A percentile compares a stretch with the other conserved stretches of the same genome.
These are phyloP conservation scores for Aphidoletes aphidimyza DNA, from an alignment of 2,888 invertebrate species.

Conservation along the genomic window DNA sequence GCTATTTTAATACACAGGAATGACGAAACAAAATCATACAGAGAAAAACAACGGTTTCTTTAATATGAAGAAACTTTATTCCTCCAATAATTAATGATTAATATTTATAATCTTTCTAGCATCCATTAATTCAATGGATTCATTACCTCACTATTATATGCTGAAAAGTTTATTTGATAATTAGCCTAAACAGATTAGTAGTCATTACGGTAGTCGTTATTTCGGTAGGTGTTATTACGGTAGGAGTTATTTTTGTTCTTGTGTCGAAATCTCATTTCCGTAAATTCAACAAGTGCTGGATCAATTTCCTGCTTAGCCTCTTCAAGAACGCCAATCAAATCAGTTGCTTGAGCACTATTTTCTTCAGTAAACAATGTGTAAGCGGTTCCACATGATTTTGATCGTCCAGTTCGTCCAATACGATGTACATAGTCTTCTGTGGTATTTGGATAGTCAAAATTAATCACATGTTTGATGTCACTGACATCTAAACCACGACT, in stretches of 20 bases:
- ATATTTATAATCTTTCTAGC: too few relatives aligned
- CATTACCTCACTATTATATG: too few relatives aligned
- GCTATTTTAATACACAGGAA: too few relatives aligned
- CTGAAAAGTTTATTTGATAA: too few relatives aligned
- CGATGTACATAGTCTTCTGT: constrained; percentile 96
- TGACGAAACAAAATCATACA: too few relatives aligned
- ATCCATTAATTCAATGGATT: too few relatives aligned
- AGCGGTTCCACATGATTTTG: constrained; percentile 87
- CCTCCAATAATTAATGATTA: too few relatives aligned
- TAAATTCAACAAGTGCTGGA: constrained; percentile 19
- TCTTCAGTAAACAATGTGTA: constrained; percentile 94
- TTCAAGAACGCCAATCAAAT: constrained; percentile 85
- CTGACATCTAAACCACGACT: constrained; percentile 96
- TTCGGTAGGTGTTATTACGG: neutral
- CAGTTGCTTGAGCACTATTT: constrained; percentile 88
- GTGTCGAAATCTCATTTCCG: neutral
- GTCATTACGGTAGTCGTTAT: neutral
- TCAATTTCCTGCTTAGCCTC: constrained; percentile 84
- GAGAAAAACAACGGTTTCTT: too few relatives aligned
- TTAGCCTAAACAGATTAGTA: too few relatives aligned
- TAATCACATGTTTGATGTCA: constrained; percentile 95
- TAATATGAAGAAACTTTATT: too few relatives aligned
- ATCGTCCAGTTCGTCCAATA: constrained; percentile 92
- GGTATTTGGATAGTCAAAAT: constrained; percentile 95
- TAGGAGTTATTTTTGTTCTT: neutral